Percentiles rank a stretch among this genome's conserved stretches.
Conservation (phyloP, 64 coral and sea anemone species). For the Montipora foliosa region DNA sequence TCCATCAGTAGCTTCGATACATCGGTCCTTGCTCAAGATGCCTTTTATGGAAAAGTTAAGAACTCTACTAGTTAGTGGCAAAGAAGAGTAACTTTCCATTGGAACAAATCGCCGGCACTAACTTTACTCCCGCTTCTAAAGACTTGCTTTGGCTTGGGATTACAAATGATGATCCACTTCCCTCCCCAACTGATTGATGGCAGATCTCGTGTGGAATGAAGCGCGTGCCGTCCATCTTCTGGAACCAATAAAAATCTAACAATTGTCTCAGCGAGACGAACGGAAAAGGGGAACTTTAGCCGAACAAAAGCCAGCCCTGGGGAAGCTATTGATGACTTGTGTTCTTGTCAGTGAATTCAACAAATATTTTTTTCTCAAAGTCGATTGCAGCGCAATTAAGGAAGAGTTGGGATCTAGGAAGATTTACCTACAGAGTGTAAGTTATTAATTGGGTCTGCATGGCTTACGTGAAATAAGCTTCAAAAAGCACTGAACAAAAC, state of each 20-base stretch:
- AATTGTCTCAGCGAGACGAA: constrained; percentile 15
- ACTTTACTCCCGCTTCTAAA: neutral
- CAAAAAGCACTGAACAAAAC: neutral
- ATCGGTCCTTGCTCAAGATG: constrained; percentile 6
- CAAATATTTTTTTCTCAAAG: neutral
- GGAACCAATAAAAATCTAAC: constrained; percentile 10
- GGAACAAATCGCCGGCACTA: neutral
- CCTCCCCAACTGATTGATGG: neutral
- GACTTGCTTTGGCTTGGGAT: too few relatives aligned
- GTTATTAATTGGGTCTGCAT: too few relatives aligned
- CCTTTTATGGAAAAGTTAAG: constrained; percentile 4
- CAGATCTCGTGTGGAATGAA: neutral
- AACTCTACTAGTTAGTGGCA: neutral
- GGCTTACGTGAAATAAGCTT: too few relatives aligned
- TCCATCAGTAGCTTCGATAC: neutral
- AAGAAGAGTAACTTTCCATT: neutral
- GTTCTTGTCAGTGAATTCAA: neutral
- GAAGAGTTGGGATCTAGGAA: too few relatives aligned
- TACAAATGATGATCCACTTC: neutral
- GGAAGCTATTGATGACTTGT: neutral
- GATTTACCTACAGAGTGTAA: too few relatives aligned
- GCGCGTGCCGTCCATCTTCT: constrained; percentile 1
- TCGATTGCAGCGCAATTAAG: too few relatives aligned
- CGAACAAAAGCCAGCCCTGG: neutral
- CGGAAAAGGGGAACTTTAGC: neutral